These are phyloP conservation scores for Paralichthys olivaceus DNA, from an alignment of 2,113 vertebrate species.

Conservation along the genomic window DNA sequence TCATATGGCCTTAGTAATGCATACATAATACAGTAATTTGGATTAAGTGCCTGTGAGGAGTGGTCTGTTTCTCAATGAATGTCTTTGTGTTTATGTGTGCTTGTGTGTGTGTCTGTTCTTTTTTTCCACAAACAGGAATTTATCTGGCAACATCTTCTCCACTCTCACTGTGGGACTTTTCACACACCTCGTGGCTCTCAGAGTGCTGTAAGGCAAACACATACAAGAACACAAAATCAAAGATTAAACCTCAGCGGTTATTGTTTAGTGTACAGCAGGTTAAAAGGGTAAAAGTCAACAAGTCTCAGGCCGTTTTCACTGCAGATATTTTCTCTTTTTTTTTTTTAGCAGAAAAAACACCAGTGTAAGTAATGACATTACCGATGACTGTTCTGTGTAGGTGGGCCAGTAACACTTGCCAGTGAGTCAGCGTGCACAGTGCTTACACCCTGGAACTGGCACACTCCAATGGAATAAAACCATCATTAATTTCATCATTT, in stretches of 20 bases:
- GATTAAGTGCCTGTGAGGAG: background rate
- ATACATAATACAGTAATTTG: background rate
- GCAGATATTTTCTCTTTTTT: background rate
- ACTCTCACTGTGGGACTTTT: constrained; percentile 87
- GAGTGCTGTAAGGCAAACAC: constrained; percentile 86
- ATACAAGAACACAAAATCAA: background rate
- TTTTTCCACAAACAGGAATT: constrained; percentile 81
- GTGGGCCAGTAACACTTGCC: constrained; percentile 7
- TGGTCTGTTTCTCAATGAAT: constrained; percentile 22
- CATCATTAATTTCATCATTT: background rate
- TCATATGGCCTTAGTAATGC: constrained; percentile 3
- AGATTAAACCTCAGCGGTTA: background rate
- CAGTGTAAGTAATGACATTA: constrained; percentile 24
- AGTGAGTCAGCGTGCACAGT: constrained; percentile 2
- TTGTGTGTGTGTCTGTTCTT: constrained; percentile 7
- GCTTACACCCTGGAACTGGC: background rate
- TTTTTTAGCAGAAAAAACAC: background rate
- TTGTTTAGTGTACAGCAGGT: background rate
- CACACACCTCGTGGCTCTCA: constrained; percentile 85
- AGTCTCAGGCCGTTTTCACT: background rate
- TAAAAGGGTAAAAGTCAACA: no score
- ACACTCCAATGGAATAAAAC: background rate
- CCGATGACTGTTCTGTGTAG: background rate
- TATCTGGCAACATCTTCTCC: constrained; percentile 94
- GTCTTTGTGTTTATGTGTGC: constrained; percentile 9